Conservation (phyloP, 2,888 invertebrate genomes). For the Protodeltote pygarga region DNA sequence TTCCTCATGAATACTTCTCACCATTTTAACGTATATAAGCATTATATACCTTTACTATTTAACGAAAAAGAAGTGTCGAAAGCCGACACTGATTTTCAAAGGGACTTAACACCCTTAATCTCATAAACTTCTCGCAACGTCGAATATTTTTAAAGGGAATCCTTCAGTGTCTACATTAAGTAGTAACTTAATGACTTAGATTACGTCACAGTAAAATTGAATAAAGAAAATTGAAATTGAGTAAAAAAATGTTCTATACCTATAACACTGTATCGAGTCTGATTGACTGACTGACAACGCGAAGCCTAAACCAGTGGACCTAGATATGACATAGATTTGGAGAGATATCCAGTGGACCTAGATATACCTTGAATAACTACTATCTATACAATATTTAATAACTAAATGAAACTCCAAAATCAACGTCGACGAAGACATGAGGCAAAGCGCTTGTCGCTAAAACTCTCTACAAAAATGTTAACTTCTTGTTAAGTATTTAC, state of each 20-base stretch:
- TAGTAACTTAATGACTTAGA: conserved; percentile 13
- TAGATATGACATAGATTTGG: too few species aligned
- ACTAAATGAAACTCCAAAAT: too few species aligned
- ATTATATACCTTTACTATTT: conserved; percentile 18
- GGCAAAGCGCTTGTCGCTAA: too few species aligned
- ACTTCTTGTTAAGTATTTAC: too few species aligned
- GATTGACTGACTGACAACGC: too few species aligned
- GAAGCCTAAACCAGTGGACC: too few species aligned
- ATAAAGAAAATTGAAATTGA: not conserved
- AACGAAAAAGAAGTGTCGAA: conserved; percentile 21
- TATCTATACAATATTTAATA: too few species aligned
- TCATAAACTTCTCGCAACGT: conserved; percentile 33
- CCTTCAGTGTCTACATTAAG: conserved; percentile 12
- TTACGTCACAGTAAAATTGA: not conserved
- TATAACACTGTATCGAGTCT: too few species aligned
- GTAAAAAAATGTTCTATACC: not conserved
- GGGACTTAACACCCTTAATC: conserved; percentile 34
- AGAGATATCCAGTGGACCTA: too few species aligned
- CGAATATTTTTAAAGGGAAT: conserved; percentile 17
- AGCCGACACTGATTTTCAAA: conserved; percentile 40
- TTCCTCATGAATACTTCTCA: conserved; percentile 8
- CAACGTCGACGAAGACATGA: too few species aligned
- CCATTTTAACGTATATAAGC: conserved; percentile 7
- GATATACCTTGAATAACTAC: too few species aligned
- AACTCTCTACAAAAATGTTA: too few species aligned